Percentiles rank a stretch among this genome's conserved stretches.
phyloP scores from a whole-genome alignment of 2,888 invertebrate genomes.

The Macrosiphum euphorbiae region DNA sequence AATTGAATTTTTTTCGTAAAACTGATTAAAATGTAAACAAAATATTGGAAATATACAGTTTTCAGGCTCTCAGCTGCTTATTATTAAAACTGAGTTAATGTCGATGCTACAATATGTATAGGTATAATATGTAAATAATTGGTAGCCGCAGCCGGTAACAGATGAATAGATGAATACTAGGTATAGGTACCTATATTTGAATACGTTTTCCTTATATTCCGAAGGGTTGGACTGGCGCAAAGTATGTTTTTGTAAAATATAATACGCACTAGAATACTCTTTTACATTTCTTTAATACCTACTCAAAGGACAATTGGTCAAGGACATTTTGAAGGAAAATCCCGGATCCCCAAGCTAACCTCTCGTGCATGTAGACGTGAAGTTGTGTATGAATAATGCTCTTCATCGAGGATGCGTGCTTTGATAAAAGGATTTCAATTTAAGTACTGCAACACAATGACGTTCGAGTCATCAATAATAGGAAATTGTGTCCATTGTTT shows the following conservation, averaged over 20 bases:
- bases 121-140: not conserved
- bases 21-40: not conserved
- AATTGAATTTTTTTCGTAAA: not conserved
- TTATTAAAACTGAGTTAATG: not conserved
- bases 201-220: not conserved
- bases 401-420: not conserved
- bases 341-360: not conserved
- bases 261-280: not conserved
- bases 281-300: not conserved
- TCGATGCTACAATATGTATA: not conserved
- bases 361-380: not conserved
- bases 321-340: not conserved
- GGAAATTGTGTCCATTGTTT: not conserved
- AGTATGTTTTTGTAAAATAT: not conserved
- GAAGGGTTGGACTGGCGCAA: not conserved
- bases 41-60: not conserved
- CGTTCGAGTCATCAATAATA: not conserved
- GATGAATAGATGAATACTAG: not conserved
- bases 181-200: not conserved
- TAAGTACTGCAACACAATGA: not conserved
- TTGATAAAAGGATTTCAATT: conserved; percentile 35
- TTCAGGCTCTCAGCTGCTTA: not conserved
- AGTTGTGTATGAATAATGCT: not conserved
- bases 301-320: conserved; percentile 36
- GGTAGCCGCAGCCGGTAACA: not conserved